These are phyloP conservation scores for Vombatus ursinus DNA, from an alignment of 2,113 vertebrate genomes.

Conservation along the genomic window DNA sequence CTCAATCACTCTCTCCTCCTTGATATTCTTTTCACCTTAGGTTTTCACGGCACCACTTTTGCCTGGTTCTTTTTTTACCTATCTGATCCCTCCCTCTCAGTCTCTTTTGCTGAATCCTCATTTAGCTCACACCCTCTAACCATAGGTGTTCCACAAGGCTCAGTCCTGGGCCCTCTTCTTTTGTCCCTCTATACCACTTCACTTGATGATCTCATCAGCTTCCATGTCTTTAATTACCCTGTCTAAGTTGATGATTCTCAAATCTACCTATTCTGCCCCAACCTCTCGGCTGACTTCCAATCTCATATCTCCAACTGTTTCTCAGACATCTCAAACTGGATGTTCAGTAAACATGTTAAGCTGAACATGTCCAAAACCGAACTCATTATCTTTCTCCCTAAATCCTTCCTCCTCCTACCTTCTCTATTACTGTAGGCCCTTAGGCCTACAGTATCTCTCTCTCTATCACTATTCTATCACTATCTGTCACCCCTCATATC, in stretches of 20 bases:
- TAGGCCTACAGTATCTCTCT: background rate
- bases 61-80: background rate
- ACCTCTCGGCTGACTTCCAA: background rate
- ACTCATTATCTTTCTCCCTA: background rate
- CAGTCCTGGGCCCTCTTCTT: background rate
- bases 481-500: background rate
- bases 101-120: background rate
- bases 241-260: background rate
- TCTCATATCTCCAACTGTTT: background rate
- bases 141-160: background rate
- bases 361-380: background rate
- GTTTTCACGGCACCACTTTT: background rate
- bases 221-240: background rate
- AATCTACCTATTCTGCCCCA: background rate
- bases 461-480: background rate
- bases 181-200: background rate
- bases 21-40: background rate
- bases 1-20: background rate
- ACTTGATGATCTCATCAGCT: background rate
- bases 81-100: background rate
- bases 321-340: background rate
- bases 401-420: background rate
- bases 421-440: background rate
- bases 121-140: background rate
- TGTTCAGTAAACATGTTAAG: background rate